Conservation (phyloP, 2,797 vertebrate species). For the Mareca penelope region DNA sequence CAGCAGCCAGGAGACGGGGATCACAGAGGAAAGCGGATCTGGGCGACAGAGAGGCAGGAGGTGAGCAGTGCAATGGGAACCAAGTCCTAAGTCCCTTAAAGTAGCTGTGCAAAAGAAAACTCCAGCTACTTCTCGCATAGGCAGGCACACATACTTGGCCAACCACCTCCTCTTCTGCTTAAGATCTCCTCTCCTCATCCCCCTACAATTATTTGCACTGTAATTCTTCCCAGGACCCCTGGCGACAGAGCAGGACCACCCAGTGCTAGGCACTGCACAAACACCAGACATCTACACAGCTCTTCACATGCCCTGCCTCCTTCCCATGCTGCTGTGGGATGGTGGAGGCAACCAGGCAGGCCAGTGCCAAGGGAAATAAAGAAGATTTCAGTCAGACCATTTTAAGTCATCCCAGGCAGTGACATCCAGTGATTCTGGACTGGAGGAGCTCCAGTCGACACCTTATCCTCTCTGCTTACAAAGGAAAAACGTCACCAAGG, state of each 20-base stretch:
- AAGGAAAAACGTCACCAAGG: not conserved
- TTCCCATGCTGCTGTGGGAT: not conserved
- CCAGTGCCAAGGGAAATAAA: fast-evolving
- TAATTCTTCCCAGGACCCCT: not conserved
- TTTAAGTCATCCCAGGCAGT: not conserved
- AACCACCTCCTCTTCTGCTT: not conserved
- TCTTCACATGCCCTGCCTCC: not conserved
- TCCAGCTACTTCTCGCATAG: fast-evolving
- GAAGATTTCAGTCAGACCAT: not conserved
- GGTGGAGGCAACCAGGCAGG: not conserved
- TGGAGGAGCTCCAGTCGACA: not conserved
- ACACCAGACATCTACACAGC: not conserved
- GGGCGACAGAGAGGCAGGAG: not conserved
- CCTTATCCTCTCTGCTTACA: not conserved
- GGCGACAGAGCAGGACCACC: not conserved
- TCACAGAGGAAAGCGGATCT: not conserved
- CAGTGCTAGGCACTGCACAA: too few species aligned
- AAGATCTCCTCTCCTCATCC: not conserved
- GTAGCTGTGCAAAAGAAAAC: not conserved
- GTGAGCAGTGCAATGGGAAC: not conserved
- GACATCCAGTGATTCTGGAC: not conserved
- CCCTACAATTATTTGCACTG: not conserved
- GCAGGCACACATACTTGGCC: not conserved
- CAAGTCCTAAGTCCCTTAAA: not conserved
- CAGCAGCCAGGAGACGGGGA: not conserved